A percentile compares a stretch with the other conserved stretches of the same genome.
phyloP scores from a whole-genome alignment of 2,888 invertebrate species.

The Ashinkailepas kermadecensis region DNA sequence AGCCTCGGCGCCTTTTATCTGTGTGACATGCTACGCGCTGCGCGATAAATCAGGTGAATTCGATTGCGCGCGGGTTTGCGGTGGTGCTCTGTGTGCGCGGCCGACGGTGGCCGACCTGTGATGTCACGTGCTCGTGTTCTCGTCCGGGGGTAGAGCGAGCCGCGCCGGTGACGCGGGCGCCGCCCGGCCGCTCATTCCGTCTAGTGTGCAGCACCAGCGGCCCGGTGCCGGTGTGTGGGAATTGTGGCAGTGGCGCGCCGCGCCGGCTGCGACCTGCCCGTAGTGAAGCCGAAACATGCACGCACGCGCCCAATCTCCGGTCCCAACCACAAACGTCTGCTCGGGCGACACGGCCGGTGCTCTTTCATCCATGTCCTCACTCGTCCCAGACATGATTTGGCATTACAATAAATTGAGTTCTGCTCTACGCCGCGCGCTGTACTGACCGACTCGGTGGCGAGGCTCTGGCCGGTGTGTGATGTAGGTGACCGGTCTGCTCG shows the following conservation, averaged over 20 bases:
- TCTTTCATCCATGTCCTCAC: not conserved
- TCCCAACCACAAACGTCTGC: not conserved
- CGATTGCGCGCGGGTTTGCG: not conserved
- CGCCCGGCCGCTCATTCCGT: not conserved
- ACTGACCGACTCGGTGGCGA: too few relatives aligned
- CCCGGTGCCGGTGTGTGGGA: not conserved
- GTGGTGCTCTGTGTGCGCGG: not conserved
- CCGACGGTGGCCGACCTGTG: not conserved
- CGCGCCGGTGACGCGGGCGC: not conserved
- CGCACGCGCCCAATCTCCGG: not conserved
- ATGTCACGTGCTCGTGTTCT: not conserved
- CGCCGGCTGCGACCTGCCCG: not conserved
- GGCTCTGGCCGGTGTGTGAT: too few relatives aligned
- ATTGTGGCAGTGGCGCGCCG: not conserved
- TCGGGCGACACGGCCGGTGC: not conserved
- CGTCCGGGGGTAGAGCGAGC: not conserved
- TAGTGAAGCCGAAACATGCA: not conserved
- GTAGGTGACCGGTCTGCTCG: too few relatives aligned
- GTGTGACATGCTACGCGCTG: not conserved
- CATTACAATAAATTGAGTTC: slow-evolving; percentile 23
- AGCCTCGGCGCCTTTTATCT: not conserved
- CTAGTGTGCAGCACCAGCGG: not conserved
- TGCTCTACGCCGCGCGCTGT: not conserved
- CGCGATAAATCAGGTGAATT: slow-evolving; percentile 2
- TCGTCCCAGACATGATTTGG: slow-evolving; percentile 10